Evolutionary conservation across 2,113 vertebrate species (phyloP).

Genomic region (Scomber japonicus): DNA sequence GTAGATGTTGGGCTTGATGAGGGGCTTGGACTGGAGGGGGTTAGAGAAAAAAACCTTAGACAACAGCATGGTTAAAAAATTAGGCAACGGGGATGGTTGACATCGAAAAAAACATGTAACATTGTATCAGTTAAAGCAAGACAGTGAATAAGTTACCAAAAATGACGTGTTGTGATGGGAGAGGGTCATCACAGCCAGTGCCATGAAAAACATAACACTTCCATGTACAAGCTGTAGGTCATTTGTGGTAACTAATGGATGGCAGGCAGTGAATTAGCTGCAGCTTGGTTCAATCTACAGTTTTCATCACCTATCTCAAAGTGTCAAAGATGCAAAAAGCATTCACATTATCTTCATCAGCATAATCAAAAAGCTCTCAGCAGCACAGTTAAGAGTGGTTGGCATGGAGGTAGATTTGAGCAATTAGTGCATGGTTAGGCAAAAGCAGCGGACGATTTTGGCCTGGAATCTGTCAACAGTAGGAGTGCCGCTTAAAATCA

Average conservation of each 20-base stretch:
- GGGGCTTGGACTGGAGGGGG: slow-evolving; percentile 64
- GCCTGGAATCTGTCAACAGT: slow-evolving; percentile 22
- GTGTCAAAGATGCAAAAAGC: slow-evolving; percentile 14
- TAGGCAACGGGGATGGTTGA: background rate
- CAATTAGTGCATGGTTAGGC: background rate
- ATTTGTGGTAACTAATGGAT: slow-evolving; percentile 58
- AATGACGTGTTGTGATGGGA: slow-evolving; percentile 9
- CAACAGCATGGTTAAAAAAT: background rate
- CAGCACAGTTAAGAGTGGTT: slow-evolving; percentile 25
- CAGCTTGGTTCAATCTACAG: slow-evolving; percentile 17
- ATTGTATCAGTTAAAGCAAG: slow-evolving; percentile 17
- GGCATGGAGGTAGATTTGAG: slow-evolving; percentile 34
- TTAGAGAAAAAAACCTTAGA: background rate
- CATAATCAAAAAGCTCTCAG: slow-evolving; percentile 33
- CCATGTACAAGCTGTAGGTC: background rate
- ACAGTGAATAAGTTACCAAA: slow-evolving; percentile 43
- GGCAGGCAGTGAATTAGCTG: slow-evolving; percentile 30
- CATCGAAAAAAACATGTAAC: background rate
- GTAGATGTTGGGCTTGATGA: slow-evolving; percentile 59
- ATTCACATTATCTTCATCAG: slow-evolving; percentile 30
- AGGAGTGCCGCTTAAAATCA: slow-evolving; percentile 39
- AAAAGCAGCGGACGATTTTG: slow-evolving; percentile 35
- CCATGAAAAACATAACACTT: background rate
- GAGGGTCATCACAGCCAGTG: background rate
- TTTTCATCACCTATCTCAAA: background rate